These are phyloP conservation scores for Callorhinus ursinus DNA, from an alignment of 2,113 vertebrate species.

Conservation along the genomic window DNA sequence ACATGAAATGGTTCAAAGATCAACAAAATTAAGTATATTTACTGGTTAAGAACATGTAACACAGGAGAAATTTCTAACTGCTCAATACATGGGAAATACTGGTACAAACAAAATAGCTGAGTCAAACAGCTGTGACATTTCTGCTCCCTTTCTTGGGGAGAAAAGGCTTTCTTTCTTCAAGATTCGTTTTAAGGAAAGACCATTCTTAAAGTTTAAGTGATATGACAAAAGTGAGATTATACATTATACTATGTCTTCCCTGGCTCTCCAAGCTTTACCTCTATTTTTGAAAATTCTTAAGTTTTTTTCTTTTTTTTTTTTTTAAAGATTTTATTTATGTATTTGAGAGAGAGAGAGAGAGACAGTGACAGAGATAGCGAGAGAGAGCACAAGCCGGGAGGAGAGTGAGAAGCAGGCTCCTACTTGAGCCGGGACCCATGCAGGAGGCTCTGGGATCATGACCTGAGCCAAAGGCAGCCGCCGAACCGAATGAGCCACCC, in stretches of 20 bases:
- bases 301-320: not conserved
- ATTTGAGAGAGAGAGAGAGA: no score
- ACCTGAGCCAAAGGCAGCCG: no score
- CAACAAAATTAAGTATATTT: slow-evolving; percentile 7
- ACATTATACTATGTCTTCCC: not conserved
- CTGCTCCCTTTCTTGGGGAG: not conserved
- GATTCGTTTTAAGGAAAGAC: not conserved
- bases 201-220: not conserved
- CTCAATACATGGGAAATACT: not conserved
- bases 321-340: no score
- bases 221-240: not conserved
- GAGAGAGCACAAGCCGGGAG: no score
- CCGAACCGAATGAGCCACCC: no score
- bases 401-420: no score
- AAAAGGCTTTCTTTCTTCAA: not conserved
- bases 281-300: not conserved
- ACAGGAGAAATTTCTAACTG: not conserved
- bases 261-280: not conserved
- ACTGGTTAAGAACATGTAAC: not conserved
- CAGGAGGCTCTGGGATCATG: no score
- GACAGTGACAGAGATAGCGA: no score
- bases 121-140: not conserved
- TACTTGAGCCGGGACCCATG: no score
- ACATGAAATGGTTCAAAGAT: not conserved
- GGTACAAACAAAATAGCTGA: not conserved